These are phyloP conservation scores for Ptychodera flava DNA, from an alignment of 35 echinoderm and acorn worm genomes.

Conservation along the genomic window DNA sequence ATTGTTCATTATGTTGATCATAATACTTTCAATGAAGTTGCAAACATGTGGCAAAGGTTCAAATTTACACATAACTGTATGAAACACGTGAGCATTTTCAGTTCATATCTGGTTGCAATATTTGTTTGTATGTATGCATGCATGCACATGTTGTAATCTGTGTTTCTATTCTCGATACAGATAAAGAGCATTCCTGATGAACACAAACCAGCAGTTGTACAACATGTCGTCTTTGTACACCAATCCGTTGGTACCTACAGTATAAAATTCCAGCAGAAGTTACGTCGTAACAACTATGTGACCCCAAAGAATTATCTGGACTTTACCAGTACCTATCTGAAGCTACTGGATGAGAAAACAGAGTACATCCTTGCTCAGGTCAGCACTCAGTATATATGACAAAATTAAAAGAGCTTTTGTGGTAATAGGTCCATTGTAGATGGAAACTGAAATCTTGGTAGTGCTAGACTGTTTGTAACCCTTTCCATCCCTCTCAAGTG, in stretches of 20 bases:
- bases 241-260: constrained; percentile 86
- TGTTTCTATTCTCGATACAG: constrained; percentile 21
- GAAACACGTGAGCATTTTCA: too few relatives aligned
- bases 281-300: constrained; percentile 86
- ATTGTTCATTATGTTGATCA: too few relatives aligned
- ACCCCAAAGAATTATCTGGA: constrained; percentile 97
- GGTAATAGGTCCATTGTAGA: too few relatives aligned
- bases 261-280: constrained; percentile 70
- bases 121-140: background rate
- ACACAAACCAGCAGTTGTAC: constrained; percentile 52
- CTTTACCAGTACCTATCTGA: constrained; percentile 94
- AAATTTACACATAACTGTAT: too few relatives aligned
- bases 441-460: too few relatives aligned
- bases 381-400: too few relatives aligned
- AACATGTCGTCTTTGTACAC: constrained; percentile 96
- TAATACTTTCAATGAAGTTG: too few relatives aligned
- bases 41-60: too few relatives aligned
- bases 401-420: too few relatives aligned
- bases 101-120: too few relatives aligned
- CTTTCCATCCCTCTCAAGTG: too few relatives aligned
- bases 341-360: constrained; percentile 84
- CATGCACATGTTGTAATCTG: background rate
- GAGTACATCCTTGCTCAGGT: constrained; percentile 93
- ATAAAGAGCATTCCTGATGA: constrained; percentile 94
- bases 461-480: too few relatives aligned